phyloP scores from a whole-genome alignment of 2,797 vertebrate genomes.

The Xenopus petersii region DNA sequence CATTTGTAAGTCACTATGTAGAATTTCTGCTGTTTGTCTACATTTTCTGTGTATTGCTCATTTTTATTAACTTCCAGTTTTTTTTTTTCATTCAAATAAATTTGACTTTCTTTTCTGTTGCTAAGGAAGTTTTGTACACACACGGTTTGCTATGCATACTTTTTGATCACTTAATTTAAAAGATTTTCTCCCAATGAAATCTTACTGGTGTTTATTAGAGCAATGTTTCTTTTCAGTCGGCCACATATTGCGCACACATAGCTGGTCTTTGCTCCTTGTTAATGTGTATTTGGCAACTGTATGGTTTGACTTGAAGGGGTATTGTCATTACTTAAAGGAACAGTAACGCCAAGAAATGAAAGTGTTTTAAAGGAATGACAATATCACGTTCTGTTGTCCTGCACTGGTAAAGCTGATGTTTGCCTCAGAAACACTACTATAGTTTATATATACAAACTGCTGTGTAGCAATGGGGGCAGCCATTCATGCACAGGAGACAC shows the following conservation, averaged over 20 bases:
- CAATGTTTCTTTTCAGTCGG: slow-evolving; percentile 52
- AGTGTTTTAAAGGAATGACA: too few relatives aligned
- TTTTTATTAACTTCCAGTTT: slow-evolving; percentile 87
- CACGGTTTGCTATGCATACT: slow-evolving; percentile 64
- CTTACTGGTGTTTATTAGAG: slow-evolving; percentile 57
- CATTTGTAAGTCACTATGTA: slow-evolving; percentile 73
- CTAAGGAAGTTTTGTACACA: slow-evolving; percentile 70
- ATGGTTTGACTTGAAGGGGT: neutral
- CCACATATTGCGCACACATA: slow-evolving; percentile 48
- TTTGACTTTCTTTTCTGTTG: slow-evolving; percentile 96
- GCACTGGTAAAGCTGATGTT: too few relatives aligned
- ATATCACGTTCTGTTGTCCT: too few relatives aligned
- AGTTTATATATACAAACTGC: too few relatives aligned
- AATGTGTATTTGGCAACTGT: slow-evolving; percentile 17
- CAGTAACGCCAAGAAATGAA: too few relatives aligned
- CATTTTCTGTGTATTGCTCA: slow-evolving; percentile 83
- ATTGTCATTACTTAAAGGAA: too few relatives aligned
- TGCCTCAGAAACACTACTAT: too few relatives aligned
- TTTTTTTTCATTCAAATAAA: slow-evolving; percentile 95
- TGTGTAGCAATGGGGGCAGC: too few relatives aligned
- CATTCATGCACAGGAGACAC: too few relatives aligned
- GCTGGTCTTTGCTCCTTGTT: slow-evolving; percentile 47
- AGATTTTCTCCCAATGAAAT: slow-evolving; percentile 59
- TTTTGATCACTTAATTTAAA: slow-evolving; percentile 53
- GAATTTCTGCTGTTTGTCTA: slow-evolving; percentile 81